A percentile compares a stretch with the other conserved stretches of the same genome.
These are phyloP conservation scores for Diploptera punctata DNA, from an alignment of 2,888 invertebrate species.

Conservation along the genomic window DNA sequence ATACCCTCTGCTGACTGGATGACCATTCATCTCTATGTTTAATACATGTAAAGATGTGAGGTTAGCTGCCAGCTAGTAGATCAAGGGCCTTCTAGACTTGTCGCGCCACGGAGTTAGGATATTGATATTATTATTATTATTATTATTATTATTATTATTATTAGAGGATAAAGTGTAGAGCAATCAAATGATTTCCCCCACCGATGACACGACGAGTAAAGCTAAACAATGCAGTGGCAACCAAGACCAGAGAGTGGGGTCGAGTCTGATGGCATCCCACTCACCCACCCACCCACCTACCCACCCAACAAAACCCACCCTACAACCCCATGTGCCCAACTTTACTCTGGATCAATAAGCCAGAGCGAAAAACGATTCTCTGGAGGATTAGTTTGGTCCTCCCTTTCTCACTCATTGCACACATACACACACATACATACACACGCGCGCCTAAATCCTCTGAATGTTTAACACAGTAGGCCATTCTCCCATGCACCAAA, in stretches of 20 bases:
- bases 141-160: too few species aligned
- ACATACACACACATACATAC: too few species aligned
- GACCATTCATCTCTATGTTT: too few species aligned
- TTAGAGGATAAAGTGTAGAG: too few species aligned
- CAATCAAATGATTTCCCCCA: too few species aligned
- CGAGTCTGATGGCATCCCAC: conserved; percentile 24
- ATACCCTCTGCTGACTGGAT: too few species aligned
- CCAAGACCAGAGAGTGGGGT: conserved; percentile 1
- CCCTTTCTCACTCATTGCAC: conserved; percentile 26
- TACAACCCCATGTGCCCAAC: conserved; percentile 39
- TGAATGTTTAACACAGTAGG: neutral
- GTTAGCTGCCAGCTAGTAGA: too few species aligned
- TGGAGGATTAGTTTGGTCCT: conserved; percentile 41
- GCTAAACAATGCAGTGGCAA: conserved; percentile 18
- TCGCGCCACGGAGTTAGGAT: too few species aligned
- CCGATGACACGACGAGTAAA: too few species aligned
- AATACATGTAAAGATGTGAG: too few species aligned
- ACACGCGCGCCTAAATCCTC: conserved; percentile 8
- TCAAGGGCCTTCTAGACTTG: too few species aligned
- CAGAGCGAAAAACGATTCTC: conserved; percentile 44
- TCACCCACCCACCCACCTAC: conserved; percentile 11
- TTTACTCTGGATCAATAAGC: conserved; percentile 43
- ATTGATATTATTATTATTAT: too few species aligned
- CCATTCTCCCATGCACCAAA: neutral
- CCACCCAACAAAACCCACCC: conserved; percentile 13